Percentiles rank a stretch among this genome's conserved stretches.
Conservation (phyloP, 1,140 invertebrate genomes). For the Panagrolaimus sp. region DNA sequence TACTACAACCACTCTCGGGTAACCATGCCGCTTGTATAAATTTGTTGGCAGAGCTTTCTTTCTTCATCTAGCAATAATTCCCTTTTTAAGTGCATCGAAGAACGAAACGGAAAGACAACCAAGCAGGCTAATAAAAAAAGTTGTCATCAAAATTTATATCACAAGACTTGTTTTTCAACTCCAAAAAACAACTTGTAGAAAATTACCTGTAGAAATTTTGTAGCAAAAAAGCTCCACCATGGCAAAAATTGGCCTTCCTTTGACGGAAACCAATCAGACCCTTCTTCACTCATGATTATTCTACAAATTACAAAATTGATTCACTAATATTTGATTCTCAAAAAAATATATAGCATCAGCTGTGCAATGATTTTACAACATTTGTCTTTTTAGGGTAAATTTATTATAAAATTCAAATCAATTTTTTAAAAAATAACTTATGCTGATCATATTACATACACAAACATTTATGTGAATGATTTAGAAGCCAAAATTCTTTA, state of each 20-base stretch:
- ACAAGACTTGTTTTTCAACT: neutral
- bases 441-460: constrained; percentile 12
- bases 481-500: neutral
- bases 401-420: too few relatives aligned
- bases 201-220: neutral
- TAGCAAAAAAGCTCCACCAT: neutral
- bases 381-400: too few relatives aligned
- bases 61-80: too few relatives aligned
- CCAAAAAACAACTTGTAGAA: too few relatives aligned
- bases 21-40: too few relatives aligned
- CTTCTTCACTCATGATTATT: neutral
- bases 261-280: neutral
- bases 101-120: too few relatives aligned
- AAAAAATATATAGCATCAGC: neutral
- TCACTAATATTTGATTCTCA: neutral
- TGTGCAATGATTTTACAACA: too few relatives aligned
- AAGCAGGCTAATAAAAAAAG: too few relatives aligned
- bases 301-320: neutral
- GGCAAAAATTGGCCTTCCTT: neutral
- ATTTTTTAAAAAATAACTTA: constrained; percentile 10
- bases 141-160: neutral
- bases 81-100: too few relatives aligned
- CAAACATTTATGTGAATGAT: constrained; percentile 11
- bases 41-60: too few relatives aligned
- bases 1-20: too few relatives aligned